Percentiles rank a stretch among this genome's conserved stretches.
phyloP scores from a whole-genome alignment of 92 coral and sea anemone species.

The Epizoanthus rinbou region DNA sequence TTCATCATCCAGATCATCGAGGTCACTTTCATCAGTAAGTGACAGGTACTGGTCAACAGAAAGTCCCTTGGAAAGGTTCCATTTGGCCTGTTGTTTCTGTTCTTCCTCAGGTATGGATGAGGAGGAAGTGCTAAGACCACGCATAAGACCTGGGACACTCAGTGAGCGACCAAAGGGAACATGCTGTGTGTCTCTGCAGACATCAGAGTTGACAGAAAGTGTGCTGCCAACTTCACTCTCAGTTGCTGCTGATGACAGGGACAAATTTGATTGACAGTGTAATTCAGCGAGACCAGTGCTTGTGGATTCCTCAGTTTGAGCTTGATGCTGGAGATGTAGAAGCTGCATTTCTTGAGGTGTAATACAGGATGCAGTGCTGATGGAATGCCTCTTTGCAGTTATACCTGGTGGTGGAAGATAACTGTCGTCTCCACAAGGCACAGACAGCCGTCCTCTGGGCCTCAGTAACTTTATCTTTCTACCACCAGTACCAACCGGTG shows the following conservation, averaged over 20 bases:
- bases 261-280: slow-evolving; percentile 14
- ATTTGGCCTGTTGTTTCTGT: neutral
- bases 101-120: slow-evolving; percentile 11
- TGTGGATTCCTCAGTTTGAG: neutral
- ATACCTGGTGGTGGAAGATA: slow-evolving; percentile 2
- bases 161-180: slow-evolving; percentile 21
- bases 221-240: neutral
- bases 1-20: slow-evolving; percentile 19
- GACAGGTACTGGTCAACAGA: slow-evolving; percentile 26
- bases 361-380: neutral
- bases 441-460: slow-evolving; percentile 20
- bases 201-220: neutral
- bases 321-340: neutral
- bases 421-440: slow-evolving; percentile 3
- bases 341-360: neutral
- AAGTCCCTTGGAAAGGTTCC: slow-evolving; percentile 14
- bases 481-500: neutral
- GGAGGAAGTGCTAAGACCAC: neutral
- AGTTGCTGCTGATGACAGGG: slow-evolving; percentile 25
- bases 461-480: slow-evolving; percentile 14
- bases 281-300: neutral
- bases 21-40: slow-evolving; percentile 26
- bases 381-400: slow-evolving; percentile 9
- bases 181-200: neutral
- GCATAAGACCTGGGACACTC: slow-evolving; percentile 26